Percentiles rank a stretch among this genome's conserved stretches.
Conservation (phyloP, 2,888 invertebrate genomes). For the Tenthredo mesomela region DNA sequence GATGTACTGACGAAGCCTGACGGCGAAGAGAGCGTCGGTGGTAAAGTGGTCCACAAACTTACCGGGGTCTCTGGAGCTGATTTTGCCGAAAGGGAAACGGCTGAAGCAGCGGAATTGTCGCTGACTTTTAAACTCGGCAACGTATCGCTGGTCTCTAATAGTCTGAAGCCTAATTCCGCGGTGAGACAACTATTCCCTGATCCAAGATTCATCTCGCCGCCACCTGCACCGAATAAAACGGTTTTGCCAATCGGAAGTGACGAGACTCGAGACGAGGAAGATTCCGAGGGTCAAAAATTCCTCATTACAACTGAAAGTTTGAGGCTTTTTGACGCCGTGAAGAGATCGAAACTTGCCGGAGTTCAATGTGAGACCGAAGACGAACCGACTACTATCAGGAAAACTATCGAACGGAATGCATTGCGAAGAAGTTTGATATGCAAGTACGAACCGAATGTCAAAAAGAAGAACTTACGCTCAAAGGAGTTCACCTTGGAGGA, state of each 20-base stretch:
- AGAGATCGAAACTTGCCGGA: conserved; percentile 80
- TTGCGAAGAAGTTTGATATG: conserved; percentile 87
- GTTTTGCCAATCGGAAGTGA: conserved; percentile 54
- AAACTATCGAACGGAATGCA: conserved; percentile 92
- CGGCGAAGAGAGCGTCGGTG: conserved; percentile 49
- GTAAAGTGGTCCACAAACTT: conserved; percentile 36
- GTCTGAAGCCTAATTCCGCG: conserved; percentile 87
- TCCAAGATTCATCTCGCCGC: conserved; percentile 81
- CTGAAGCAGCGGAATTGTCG: conserved; percentile 79
- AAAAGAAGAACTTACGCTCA: conserved; percentile 79
- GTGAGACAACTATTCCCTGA: conserved; percentile 91
- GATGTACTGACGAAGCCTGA: conserved; percentile 59
- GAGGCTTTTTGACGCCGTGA: conserved; percentile 84
- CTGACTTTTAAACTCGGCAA: conserved; percentile 81
- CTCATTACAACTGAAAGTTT: conserved; percentile 88
- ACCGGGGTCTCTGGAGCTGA: conserved; percentile 43
- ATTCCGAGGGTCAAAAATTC: conserved; percentile 78
- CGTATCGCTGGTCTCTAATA: conserved; percentile 80
- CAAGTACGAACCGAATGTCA: conserved; percentile 83
- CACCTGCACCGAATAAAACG: conserved; percentile 79
- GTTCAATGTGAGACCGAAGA: conserved; percentile 73
- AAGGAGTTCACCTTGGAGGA: conserved; percentile 91
- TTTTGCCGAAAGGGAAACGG: conserved; percentile 59
- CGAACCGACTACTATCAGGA: conserved; percentile 81
- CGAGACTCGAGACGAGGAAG: conserved; percentile 69